A percentile compares a stretch with the other conserved stretches of the same genome.
Conservation (phyloP, 2,888 invertebrate species). For the Macroteleia sp. region DNA sequence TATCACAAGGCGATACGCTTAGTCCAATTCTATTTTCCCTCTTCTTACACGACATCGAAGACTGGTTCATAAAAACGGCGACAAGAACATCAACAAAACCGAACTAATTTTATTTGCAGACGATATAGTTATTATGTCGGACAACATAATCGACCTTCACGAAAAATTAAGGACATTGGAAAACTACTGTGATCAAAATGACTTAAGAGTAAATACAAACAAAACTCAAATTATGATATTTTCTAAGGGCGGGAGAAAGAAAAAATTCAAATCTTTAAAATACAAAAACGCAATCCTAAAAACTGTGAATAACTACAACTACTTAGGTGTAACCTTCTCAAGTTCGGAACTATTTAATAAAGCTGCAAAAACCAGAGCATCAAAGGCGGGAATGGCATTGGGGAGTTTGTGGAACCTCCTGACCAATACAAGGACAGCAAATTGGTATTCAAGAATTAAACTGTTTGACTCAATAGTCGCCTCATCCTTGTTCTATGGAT, state of each 20-base stretch:
- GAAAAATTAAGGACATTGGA: slow-evolving; percentile 16
- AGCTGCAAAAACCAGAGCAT: too few species aligned
- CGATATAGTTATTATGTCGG: slow-evolving; percentile 25
- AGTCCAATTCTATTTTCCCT: too few species aligned
- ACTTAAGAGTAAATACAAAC: not conserved
- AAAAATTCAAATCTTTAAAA: not conserved
- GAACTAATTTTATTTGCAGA: slow-evolving; percentile 48
- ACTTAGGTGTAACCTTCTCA: too few species aligned
- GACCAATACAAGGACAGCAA: not conserved
- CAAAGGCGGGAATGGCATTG: not conserved
- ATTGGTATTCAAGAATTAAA: not conserved
- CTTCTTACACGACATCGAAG: too few species aligned
- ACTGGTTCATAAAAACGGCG: not conserved
- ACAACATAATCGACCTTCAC: slow-evolving; percentile 22
- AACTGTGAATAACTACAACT: too few species aligned
- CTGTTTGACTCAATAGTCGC: not conserved
- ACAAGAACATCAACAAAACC: slow-evolving; percentile 1
- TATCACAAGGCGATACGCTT: too few species aligned
- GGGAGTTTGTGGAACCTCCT: not conserved
- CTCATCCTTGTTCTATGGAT: not conserved
- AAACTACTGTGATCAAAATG: slow-evolving; percentile 25
- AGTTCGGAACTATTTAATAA: too few species aligned
- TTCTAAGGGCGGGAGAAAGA: slow-evolving; percentile 1
- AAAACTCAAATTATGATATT: slow-evolving; percentile 9
- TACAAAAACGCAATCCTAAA: too few species aligned